Conservation (phyloP, 2,113 vertebrate genomes). For the Probosciger aterrimus region DNA sequence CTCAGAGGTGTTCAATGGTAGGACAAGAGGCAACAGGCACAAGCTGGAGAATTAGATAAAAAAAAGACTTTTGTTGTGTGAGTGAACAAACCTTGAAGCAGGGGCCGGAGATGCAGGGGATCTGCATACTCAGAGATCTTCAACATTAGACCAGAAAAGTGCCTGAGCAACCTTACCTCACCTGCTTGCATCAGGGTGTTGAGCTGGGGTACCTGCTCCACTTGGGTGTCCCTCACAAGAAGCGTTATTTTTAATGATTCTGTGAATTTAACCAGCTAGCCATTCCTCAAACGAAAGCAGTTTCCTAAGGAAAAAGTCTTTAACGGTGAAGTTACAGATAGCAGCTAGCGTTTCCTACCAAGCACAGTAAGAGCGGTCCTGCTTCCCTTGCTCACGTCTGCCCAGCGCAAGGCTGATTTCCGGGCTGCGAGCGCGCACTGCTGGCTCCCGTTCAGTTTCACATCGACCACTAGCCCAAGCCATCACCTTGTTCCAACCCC, state of each 20-base stretch:
- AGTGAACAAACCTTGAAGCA: not conserved
- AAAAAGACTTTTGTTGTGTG: not conserved
- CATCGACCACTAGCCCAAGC: not conserved
- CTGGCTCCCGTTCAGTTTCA: not conserved
- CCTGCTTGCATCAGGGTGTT: not conserved
- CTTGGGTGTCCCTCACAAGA: not conserved
- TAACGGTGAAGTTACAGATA: not conserved
- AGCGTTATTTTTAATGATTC: not conserved
- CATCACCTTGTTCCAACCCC: not conserved
- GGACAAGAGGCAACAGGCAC: not conserved
- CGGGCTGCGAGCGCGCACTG: not conserved
- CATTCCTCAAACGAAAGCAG: not conserved
- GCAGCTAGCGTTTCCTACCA: not conserved
- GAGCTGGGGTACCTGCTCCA: not conserved
- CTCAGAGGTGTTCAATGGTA: accelerated
- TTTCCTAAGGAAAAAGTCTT: not conserved
- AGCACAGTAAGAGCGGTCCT: not conserved
- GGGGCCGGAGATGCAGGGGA: not conserved
- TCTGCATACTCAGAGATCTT: not conserved
- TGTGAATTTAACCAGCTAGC: not conserved
- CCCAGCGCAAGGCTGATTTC: not conserved
- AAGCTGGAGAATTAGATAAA: not conserved
- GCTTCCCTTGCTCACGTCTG: accelerated
- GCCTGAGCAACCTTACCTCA: not conserved
- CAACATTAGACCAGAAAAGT: not conserved